phyloP scores from a whole-genome alignment of 37 sponge, comb jelly and placozoan genomes.

The Ephydatia muelleri region DNA sequence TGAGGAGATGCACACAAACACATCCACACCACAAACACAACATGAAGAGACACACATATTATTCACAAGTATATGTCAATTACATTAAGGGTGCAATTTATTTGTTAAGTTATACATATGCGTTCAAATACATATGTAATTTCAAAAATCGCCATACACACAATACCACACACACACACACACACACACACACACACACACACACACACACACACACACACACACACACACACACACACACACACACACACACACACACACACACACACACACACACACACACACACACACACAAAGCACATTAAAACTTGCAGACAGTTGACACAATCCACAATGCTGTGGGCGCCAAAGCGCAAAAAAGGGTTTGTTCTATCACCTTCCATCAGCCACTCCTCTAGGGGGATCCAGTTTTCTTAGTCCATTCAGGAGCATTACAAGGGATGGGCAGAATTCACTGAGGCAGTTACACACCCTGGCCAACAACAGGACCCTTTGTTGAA shows the following conservation, averaged over 20 bases:
- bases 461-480: no score
- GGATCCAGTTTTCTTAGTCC: neutral
- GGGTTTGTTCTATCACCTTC: neutral
- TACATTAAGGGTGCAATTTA: no score
- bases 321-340: neutral
- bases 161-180: slow-evolving; percentile 4
- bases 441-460: no score
- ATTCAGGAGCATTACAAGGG: no score
- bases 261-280: slow-evolving; percentile 46
- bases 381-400: neutral
- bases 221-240: slow-evolving; percentile 10
- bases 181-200: slow-evolving; percentile 23
- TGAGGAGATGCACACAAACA: neutral
- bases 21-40: neutral
- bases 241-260: slow-evolving; percentile 45
- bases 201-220: slow-evolving; percentile 40
- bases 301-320: neutral
- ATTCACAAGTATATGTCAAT: no score
- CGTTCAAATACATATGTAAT: no score
- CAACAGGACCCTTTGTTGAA: no score
- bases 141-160: no score
- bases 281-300: slow-evolving; percentile 13
- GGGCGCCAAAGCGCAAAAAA: neutral
- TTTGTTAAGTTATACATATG: no score
- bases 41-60: slow-evolving; percentile 25